These are phyloP conservation scores for Mongoloraphidia duomilia DNA, from an alignment of 2,888 invertebrate genomes.

Conservation along the genomic window DNA sequence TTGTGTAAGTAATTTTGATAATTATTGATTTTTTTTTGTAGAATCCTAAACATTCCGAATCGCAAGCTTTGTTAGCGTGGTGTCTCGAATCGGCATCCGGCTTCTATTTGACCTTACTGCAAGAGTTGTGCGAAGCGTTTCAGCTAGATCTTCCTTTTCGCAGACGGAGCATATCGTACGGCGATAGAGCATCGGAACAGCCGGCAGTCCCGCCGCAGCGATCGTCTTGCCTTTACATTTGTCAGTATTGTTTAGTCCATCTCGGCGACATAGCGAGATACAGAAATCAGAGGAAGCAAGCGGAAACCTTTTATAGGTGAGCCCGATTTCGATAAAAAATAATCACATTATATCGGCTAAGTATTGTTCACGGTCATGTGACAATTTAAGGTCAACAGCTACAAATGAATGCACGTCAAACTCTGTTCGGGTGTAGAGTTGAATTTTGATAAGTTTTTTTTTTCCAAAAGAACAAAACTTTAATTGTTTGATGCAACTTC, in stretches of 20 bases:
- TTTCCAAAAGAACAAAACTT: too few species aligned
- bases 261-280: constrained; percentile 79
- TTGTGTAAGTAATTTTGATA: background rate
- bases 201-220: constrained; percentile 36
- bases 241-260: constrained; percentile 80
- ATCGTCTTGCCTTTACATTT: constrained; percentile 68
- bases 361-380: too few species aligned
- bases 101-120: constrained; percentile 66
- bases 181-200: constrained; percentile 19
- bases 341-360: background rate
- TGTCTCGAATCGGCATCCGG: constrained; percentile 74
- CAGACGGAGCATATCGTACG: constrained; percentile 29
- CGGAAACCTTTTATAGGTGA: constrained; percentile 69
- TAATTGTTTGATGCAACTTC: too few species aligned
- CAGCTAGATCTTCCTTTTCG: constrained; percentile 68
- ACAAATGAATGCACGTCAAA: too few species aligned
- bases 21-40: constrained; percentile 24
- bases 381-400: too few species aligned
- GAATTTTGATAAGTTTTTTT: too few species aligned
- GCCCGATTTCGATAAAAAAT: constrained; percentile 1
- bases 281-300: constrained; percentile 63
- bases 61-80: constrained; percentile 63
- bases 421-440: too few species aligned
- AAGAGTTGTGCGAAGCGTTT: constrained; percentile 69
- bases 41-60: constrained; percentile 59